Percentiles rank a stretch among this genome's conserved stretches.
phyloP scores from a whole-genome alignment of 2,888 invertebrate genomes.

The Alviniconcha strummeri region DNA sequence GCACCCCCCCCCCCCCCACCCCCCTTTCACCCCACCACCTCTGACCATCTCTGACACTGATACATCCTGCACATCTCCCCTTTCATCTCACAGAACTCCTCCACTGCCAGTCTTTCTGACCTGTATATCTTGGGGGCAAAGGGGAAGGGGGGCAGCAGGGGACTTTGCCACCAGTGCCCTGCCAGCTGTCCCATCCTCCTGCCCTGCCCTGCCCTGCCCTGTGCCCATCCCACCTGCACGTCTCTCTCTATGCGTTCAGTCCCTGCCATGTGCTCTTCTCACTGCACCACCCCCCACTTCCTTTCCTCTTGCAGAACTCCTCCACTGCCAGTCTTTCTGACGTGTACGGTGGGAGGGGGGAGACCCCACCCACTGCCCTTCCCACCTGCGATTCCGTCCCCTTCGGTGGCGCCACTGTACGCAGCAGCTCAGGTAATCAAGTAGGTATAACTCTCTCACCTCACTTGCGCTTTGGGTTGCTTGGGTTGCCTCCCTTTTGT shows the following conservation, averaged over 20 bases:
- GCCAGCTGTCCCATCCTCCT: background rate
- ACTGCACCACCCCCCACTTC: background rate
- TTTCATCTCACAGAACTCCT: conserved; percentile 24
- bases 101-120: conserved; percentile 39
- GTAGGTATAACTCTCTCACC: conserved; percentile 55
- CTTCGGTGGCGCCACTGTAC: conserved; percentile 13
- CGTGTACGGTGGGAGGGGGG: conserved; percentile 29
- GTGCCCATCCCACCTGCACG: conserved; percentile 26
- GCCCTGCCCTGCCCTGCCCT: background rate
- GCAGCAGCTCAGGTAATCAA: conserved; percentile 63
- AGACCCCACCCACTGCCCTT: conserved; percentile 33
- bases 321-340: conserved; percentile 41
- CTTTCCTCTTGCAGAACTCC: conserved; percentile 26
- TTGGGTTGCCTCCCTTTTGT: background rate
- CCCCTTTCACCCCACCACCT: too few relatives aligned
- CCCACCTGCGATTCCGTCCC: conserved; percentile 28
- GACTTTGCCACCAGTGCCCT: conserved; percentile 21
- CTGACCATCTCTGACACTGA: too few relatives aligned
- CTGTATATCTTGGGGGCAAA: background rate
- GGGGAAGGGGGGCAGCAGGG: conserved; percentile 11
- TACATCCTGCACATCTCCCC: too few relatives aligned
- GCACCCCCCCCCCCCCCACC: too few relatives aligned
- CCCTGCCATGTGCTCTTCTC: too few relatives aligned
- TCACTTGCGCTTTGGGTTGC: background rate
- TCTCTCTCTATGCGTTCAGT: background rate